Conservation (phyloP, 2,888 invertebrate species). For the Brachyopa scutellaris region DNA sequence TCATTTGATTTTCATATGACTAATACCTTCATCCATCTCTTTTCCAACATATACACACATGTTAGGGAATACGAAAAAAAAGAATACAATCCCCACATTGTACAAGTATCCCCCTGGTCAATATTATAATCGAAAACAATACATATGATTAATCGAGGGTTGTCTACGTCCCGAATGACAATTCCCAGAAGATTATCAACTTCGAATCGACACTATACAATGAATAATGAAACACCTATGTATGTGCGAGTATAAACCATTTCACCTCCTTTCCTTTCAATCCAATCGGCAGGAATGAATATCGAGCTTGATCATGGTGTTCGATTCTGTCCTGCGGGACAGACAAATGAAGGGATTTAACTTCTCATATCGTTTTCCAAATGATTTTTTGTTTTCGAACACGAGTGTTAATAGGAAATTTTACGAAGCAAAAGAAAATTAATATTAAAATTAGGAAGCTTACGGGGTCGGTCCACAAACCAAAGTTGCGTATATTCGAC, state of each 20-base stretch:
- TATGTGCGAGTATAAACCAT: too few species aligned
- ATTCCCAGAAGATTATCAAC: slow-evolving; percentile 70
- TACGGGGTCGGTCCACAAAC: neutral
- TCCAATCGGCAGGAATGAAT: slow-evolving; percentile 44
- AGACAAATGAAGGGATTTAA: slow-evolving; percentile 20
- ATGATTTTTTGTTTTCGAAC: slow-evolving; percentile 7
- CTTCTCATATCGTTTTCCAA: slow-evolving; percentile 26
- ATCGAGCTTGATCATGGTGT: slow-evolving; percentile 18
- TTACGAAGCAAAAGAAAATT: slow-evolving; percentile 48
- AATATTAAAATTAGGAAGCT: slow-evolving; percentile 56
- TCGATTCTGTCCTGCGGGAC: neutral
- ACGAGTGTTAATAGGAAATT: slow-evolving; percentile 29
- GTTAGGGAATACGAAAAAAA: slow-evolving; percentile 2
- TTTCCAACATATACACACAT: slow-evolving; percentile 3
- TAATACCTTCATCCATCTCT: neutral
- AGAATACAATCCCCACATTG: slow-evolving; percentile 30
- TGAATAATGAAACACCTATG: slow-evolving; percentile 67
- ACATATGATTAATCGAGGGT: slow-evolving; percentile 68
- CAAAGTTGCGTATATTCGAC: slow-evolving; percentile 1
- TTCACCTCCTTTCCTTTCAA: neutral
- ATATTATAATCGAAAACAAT: slow-evolving; percentile 64
- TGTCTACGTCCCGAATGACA: slow-evolving; percentile 67
- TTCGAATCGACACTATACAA: slow-evolving; percentile 64
- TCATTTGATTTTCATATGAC: neutral
- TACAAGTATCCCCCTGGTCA: slow-evolving; percentile 61